Evolutionary conservation across 1,140 invertebrate genomes (phyloP).

Genomic region (Drosophila melanogaster): Release_6_plus_ISO1_MT NT_037436.4:4654001-4654500

Average conservation of each 20-base stretch:
- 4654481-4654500: conserved; percentile 25
- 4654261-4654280: conserved; percentile 57
- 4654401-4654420: conserved; percentile 81
- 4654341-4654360: conserved; percentile 72
- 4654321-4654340: conserved; percentile 72
- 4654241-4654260: neutral
- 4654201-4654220: conserved; percentile 20
- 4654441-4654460: conserved; percentile 38
- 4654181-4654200: conserved; percentile 74
- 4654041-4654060: conserved; percentile 16
- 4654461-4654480: conserved; percentile 76
- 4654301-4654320: conserved; percentile 30
- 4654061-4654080: conserved; percentile 44
- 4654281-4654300: conserved; percentile 54
- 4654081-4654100: neutral
- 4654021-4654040: neutral
- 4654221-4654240: neutral
- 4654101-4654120: conserved; percentile 28
- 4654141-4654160: conserved; percentile 83
- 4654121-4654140: conserved; percentile 67
- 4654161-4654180: conserved; percentile 69
- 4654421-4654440: conserved; percentile 77
- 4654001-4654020: neutral
- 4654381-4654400: conserved; percentile 80
- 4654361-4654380: conserved; percentile 22